Evolutionary conservation across 1,140 invertebrate genomes (phyloP).

Genomic region (Camponotus vicinus): DNA sequence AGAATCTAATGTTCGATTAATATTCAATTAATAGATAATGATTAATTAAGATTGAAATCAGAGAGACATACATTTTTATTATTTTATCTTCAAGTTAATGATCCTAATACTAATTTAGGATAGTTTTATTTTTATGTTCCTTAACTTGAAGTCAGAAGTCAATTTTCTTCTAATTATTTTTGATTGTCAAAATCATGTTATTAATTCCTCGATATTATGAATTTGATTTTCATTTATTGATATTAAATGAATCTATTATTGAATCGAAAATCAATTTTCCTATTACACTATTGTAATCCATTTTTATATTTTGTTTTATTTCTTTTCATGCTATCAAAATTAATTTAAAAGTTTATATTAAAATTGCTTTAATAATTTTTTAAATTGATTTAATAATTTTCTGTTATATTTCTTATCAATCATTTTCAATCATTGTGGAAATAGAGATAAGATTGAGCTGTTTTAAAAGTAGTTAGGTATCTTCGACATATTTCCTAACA

Average conservation of each 20-base stretch:
- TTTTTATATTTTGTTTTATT: background rate
- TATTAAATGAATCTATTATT: background rate
- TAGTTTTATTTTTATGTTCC: constrained; percentile 45
- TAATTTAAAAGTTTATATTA: background rate
- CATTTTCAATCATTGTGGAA: background rate
- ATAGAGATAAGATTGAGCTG: constrained; percentile 39
- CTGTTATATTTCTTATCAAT: background rate
- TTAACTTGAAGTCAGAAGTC: background rate
- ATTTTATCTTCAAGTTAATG: constrained; percentile 17
- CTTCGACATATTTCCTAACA: constrained; percentile 26
- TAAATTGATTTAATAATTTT: background rate
- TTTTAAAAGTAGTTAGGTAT: constrained; percentile 32
- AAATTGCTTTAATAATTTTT: background rate
- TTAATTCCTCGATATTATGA: constrained; percentile 12
- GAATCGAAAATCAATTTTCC: background rate
- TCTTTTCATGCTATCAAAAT: background rate
- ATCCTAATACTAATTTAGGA: constrained; percentile 63
- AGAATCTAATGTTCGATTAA: constrained; percentile 59
- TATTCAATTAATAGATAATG: constrained; percentile 61
- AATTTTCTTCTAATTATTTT: constrained; percentile 28
- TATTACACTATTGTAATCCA: background rate
- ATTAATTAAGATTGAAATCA: constrained; percentile 47
- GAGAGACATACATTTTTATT: background rate
- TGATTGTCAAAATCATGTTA: background rate
- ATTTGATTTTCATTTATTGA: background rate